These are phyloP conservation scores for Hetaerina titia DNA, from an alignment of 2,888 invertebrate genomes.

Conservation along the genomic window DNA sequence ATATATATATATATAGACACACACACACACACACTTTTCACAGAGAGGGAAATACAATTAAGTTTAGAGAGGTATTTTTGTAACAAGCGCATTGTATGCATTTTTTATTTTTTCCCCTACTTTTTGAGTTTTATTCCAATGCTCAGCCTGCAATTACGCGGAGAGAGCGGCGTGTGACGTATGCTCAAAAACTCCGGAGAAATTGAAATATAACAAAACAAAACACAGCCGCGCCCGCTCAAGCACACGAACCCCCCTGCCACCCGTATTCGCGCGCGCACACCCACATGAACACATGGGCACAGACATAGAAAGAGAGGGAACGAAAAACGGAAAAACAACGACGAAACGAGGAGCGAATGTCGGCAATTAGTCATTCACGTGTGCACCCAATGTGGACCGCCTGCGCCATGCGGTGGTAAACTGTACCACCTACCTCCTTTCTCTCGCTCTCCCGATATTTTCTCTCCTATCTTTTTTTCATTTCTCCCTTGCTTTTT, in stretches of 20 bases:
- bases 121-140: not conserved
- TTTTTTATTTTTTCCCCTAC: not conserved
- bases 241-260: not conserved
- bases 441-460: not conserved
- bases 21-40: no score
- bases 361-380: conserved; percentile 63
- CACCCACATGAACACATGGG: not conserved
- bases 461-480: not conserved
- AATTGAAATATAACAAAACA: conserved; percentile 45
- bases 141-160: not conserved
- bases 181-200: conserved; percentile 28
- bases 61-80: not conserved
- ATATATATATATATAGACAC: no score
- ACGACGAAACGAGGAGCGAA: conserved; percentile 45
- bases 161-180: conserved; percentile 1
- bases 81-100: not conserved
- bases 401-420: conserved; percentile 47
- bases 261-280: not conserved
- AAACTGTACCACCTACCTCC: not conserved
- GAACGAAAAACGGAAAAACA: conserved; percentile 50
- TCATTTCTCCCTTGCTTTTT: not conserved
- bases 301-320: not conserved
- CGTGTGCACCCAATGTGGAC: conserved; percentile 39
- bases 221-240: conserved; percentile 12
- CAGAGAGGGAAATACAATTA: not conserved